Evolutionary conservation across 2,888 invertebrate genomes (phyloP).

Genomic region (Amitus sp.): DNA sequence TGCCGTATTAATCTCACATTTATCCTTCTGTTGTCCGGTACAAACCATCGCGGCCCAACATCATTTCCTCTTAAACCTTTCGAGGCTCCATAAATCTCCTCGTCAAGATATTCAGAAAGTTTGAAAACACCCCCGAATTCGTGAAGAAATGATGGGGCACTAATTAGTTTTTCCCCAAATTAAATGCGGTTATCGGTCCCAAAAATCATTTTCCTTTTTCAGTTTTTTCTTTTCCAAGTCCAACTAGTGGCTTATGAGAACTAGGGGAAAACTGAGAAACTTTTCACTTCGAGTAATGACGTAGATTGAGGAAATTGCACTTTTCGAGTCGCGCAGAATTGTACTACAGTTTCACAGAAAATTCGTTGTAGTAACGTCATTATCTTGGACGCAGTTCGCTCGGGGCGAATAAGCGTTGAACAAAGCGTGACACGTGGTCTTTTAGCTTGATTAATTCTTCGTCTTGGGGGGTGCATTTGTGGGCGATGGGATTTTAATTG

Average conservation of each 20-base stretch:
- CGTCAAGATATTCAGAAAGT: no score
- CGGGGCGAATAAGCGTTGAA: not conserved
- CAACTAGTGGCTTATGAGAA: no score
- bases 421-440: not conserved
- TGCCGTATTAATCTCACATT: slow-evolving; percentile 36
- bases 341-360: slow-evolving; percentile 17
- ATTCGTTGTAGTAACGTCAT: slow-evolving; percentile 26
- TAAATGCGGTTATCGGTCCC: no score
- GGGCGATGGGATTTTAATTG: not conserved
- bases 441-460: slow-evolving; percentile 8
- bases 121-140: no score
- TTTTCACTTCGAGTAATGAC: no score
- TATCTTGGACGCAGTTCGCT: slow-evolving; percentile 20
- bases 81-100: slow-evolving; percentile 27
- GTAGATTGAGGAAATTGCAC: slow-evolving; percentile 34
- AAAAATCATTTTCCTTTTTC: no score
- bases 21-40: slow-evolving; percentile 26
- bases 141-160: no score
- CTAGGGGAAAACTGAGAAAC: no score
- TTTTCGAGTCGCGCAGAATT: slow-evolving; percentile 28
- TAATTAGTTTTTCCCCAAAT: no score
- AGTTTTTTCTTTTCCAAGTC: no score
- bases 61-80: slow-evolving; percentile 13
- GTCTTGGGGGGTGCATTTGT: not conserved
- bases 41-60: slow-evolving; percentile 31